Percentiles rank a stretch among this genome's conserved stretches.
These are phyloP conservation scores for Seira musarum DNA, from an alignment of 2,888 invertebrate species.

Conservation along the genomic window DNA sequence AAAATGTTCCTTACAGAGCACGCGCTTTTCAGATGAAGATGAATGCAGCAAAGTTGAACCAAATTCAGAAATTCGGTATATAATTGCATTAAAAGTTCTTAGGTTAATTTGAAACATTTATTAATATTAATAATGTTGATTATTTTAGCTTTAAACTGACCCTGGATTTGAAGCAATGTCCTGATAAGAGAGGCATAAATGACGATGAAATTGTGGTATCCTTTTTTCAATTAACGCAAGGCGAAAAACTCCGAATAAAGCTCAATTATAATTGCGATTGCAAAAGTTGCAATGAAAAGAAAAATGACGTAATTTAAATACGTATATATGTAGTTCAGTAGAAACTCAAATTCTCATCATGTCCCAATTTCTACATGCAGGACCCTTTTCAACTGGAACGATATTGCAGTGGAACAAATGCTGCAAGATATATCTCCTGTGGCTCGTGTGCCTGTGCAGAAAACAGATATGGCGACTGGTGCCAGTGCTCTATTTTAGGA, in stretches of 20 bases:
- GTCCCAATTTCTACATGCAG: slow-evolving; percentile 21
- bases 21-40: not conserved
- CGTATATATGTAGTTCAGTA: not conserved
- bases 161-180: slow-evolving; percentile 46
- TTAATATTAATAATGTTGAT: not conserved
- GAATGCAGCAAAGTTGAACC: not conserved
- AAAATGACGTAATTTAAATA: slow-evolving; percentile 2
- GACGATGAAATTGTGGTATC: slow-evolving; percentile 24
- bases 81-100: no score
- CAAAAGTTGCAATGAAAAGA: slow-evolving; percentile 28
- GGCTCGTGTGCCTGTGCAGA: slow-evolving; percentile 51
- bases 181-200: not conserved
- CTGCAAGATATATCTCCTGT: slow-evolving; percentile 48
- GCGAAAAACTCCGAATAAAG: slow-evolving; percentile 34
- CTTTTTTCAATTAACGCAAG: slow-evolving; percentile 34
- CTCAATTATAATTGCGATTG: slow-evolving; percentile 47
- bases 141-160: slow-evolving; percentile 35
- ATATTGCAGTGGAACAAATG: slow-evolving; percentile 36
- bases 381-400: not conserved
- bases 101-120: no score
- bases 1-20: slow-evolving; percentile 19
- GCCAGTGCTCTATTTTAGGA: slow-evolving; percentile 44
- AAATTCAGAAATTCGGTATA: no score
- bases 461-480: slow-evolving; percentile 43
- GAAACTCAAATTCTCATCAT: not conserved